Evolutionary conservation across 2,797 vertebrate genomes (phyloP).

Genomic region (Thamnophis elegans): DNA sequence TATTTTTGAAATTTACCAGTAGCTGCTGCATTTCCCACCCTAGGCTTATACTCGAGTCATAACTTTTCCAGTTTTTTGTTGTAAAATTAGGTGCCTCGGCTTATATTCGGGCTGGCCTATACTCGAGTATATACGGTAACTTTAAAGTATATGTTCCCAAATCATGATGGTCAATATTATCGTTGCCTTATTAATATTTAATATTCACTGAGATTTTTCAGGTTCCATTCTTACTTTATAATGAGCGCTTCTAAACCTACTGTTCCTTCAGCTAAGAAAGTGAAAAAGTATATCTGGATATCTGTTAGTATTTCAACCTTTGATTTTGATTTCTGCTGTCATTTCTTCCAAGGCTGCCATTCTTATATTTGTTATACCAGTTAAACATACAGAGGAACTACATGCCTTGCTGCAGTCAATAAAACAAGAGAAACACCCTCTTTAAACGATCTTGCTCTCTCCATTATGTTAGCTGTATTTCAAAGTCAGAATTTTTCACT

Average conservation of each 20-base stretch:
- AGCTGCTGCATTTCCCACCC: too few species aligned
- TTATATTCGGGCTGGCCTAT: too few species aligned
- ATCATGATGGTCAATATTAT: neutral
- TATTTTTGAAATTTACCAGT: too few species aligned
- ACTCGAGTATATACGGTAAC: too few species aligned
- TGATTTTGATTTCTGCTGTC: neutral
- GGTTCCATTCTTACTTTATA: neutral
- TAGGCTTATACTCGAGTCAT: too few species aligned
- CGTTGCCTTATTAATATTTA: neutral
- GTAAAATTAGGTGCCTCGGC: too few species aligned
- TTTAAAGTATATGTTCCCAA: neutral
- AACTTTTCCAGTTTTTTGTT: too few species aligned
- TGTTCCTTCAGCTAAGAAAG: neutral
- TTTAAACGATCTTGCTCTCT: neutral
- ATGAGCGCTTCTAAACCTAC: neutral
- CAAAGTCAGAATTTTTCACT: neutral
- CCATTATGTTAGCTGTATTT: neutral
- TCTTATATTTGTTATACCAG: neutral
- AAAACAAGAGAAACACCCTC: neutral
- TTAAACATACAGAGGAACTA: neutral
- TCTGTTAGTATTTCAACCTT: neutral
- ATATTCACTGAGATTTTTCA: neutral
- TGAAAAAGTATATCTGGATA: neutral
- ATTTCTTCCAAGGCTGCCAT: neutral
- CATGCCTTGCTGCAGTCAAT: neutral